These are phyloP conservation scores for Zosterops lateralis DNA, from an alignment of 2,113 vertebrate species.

Conservation along the genomic window DNA sequence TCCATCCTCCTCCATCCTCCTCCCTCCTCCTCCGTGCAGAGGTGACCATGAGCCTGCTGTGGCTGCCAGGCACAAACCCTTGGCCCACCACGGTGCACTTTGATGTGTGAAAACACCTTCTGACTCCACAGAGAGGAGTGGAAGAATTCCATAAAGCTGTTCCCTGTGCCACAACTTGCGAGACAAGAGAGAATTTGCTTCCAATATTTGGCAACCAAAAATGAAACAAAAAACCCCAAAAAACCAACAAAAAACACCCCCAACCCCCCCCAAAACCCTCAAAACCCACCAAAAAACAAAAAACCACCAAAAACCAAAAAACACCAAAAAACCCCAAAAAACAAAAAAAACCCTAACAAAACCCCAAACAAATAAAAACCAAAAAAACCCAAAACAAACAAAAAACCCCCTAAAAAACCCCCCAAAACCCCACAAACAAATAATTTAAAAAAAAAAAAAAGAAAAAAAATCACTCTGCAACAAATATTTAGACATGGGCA, in stretches of 20 bases:
- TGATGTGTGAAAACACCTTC: background rate
- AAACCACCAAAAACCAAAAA: too few relatives aligned
- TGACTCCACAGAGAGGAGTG: background rate
- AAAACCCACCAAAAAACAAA: too few relatives aligned
- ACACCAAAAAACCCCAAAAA: too few relatives aligned
- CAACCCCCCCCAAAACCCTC: too few relatives aligned
- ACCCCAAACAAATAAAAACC: too few relatives aligned
- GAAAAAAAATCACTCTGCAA: background rate
- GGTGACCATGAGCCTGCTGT: background rate
- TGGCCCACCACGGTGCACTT: fast-evolving
- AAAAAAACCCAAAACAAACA: too few relatives aligned
- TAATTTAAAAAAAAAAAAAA: background rate
- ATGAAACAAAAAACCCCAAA: too few relatives aligned
- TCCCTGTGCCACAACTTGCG: background rate
- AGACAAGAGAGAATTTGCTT: background rate
- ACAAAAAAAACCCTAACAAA: too few relatives aligned
- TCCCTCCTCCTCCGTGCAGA: background rate
- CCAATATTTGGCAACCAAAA: background rate
- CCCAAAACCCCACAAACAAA: too few relatives aligned
- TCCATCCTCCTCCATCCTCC: background rate
- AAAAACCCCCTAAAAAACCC: too few relatives aligned
- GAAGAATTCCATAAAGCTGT: background rate
- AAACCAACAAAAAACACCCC: too few relatives aligned
- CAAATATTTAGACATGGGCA: slow-evolving; percentile 14
- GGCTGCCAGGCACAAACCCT: background rate